A percentile compares a stretch with the other conserved stretches of the same genome.
Conservation (phyloP, 2,888 invertebrate genomes). For the Byasa hedistus region DNA sequence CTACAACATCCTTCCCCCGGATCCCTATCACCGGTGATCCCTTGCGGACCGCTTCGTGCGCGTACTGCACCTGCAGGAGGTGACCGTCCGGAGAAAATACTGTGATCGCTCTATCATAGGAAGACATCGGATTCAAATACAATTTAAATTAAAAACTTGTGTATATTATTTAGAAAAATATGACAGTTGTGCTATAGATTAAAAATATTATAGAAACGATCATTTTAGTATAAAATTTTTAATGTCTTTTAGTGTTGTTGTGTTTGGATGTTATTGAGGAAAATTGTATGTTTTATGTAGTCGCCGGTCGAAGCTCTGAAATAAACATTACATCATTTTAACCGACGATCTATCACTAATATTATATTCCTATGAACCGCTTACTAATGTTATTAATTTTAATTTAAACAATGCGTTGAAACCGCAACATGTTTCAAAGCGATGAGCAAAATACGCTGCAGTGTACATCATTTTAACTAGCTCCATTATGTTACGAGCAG, state of each 20-base stretch:
- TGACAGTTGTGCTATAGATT: not conserved
- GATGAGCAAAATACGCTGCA: too few relatives aligned
- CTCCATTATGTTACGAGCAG: too few relatives aligned
- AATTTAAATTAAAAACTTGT: not conserved
- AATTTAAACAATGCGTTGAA: too few relatives aligned
- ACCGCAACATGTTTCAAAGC: too few relatives aligned
- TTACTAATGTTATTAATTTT: not conserved
- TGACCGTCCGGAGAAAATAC: conserved; percentile 99
- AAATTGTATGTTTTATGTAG: too few relatives aligned
- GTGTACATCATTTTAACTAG: too few relatives aligned
- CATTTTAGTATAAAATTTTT: too few relatives aligned
- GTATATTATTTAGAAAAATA: not conserved
- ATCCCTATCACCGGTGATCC: conserved; percentile 92
- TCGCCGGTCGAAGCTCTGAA: not conserved
- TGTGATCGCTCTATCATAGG: conserved; percentile 97
- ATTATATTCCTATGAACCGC: not conserved
- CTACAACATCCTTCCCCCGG: conserved; percentile 92
- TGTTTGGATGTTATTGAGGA: too few relatives aligned
- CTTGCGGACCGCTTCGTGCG: conserved; percentile 97
- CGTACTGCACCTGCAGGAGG: conserved; percentile 95
- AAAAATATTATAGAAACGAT: not conserved
- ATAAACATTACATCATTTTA: conserved; percentile 1
- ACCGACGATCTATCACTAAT: not conserved
- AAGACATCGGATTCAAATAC: conserved; percentile 57
- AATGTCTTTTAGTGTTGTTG: too few relatives aligned